Evolutionary conservation across 2,888 invertebrate species (phyloP), one percentile per base, ranked within the genome.

Genomic region (Aleiodes testaceus): DNA sequence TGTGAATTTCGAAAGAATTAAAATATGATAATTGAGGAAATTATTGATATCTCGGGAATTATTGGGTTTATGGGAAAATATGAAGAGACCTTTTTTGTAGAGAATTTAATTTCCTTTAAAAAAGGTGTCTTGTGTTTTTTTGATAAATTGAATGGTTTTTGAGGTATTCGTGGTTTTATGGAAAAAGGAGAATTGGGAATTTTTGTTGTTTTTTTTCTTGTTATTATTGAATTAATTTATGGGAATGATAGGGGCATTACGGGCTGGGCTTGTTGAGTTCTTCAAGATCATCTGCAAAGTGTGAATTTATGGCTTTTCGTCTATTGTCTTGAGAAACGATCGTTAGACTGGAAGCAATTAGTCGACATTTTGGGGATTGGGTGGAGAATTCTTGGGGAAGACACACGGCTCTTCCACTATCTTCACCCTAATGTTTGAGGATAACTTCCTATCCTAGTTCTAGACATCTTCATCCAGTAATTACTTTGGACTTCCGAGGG

Each of bases 381-480:
- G 36, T 53, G 30, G 45, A 68, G 63, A 50, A 66, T 73, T 68
- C 72, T 36, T 65, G 53, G 66, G 55, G 69, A 73, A 73, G 75
- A 70, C 63, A 63, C 66, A 74, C 67, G 67, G 68, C 63, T 65
- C 69, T 52, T 16, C 47, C 61, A 18, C 70, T 65, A 18, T n/a
- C 22, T 65, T 42, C 45, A 53, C 53, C 63, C 61, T 47, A n/a
- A n/a, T 11, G 65, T 52, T 59, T 42, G 42, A 16, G 52, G 59
- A 42, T 52, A 18, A 45, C 55, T 50, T 61, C 64, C 70, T 68
- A 68, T 65, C 61, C 44, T 44, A 22, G 67, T 70, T 69, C 44
- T 65, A 68, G 73, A 77, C 74, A 68, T 77, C 78, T 76, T 76
- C 70, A 78, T 78, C 73, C 73, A 66, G 66, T 79, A 73, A 78